Conservation (phyloP, 1,140 invertebrate genomes). For the Condylostylus longicornis region DNA sequence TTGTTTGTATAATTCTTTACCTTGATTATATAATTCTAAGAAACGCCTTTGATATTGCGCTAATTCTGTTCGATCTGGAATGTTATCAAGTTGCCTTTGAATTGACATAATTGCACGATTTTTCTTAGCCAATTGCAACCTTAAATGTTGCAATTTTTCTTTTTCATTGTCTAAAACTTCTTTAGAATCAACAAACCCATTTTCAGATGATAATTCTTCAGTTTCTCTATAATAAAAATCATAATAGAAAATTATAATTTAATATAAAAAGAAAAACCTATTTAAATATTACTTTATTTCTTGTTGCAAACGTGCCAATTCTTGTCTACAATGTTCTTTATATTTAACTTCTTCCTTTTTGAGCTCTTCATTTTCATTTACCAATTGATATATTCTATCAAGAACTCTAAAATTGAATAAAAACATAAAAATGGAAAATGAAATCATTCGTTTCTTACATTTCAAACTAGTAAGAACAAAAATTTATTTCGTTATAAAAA, state of each 20-base stretch:
- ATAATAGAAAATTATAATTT: not conserved
- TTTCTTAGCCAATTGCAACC: constrained; percentile 57
- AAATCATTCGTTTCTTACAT: constrained; percentile 1
- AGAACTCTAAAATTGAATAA: constrained; percentile 40
- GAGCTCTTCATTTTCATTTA: constrained; percentile 55
- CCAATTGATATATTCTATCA: constrained; percentile 46
- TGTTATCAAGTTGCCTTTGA: constrained; percentile 70
- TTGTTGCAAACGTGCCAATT: constrained; percentile 42
- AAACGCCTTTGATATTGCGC: constrained; percentile 91
- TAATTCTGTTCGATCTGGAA: constrained; percentile 81
- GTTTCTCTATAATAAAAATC: constrained; percentile 32
- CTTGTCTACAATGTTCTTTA: constrained; percentile 55
- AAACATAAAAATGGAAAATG: too few species aligned
- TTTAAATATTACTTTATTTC: constrained; percentile 37
- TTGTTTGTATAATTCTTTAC: constrained; percentile 33
- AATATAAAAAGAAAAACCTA: not conserved
- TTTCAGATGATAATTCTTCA: constrained; percentile 34
- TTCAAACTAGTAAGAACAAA: too few species aligned
- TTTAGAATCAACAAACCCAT: constrained; percentile 31
- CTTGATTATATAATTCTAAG: constrained; percentile 91
- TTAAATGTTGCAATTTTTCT: constrained; percentile 29
- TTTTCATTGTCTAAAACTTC: constrained; percentile 43
- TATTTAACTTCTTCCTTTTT: constrained; percentile 60
- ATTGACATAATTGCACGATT: constrained; percentile 67
- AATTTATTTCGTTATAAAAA: too few species aligned